Conservation (phyloP, 1,140 invertebrate genomes). For the Meloidogyne hapla region DNA sequence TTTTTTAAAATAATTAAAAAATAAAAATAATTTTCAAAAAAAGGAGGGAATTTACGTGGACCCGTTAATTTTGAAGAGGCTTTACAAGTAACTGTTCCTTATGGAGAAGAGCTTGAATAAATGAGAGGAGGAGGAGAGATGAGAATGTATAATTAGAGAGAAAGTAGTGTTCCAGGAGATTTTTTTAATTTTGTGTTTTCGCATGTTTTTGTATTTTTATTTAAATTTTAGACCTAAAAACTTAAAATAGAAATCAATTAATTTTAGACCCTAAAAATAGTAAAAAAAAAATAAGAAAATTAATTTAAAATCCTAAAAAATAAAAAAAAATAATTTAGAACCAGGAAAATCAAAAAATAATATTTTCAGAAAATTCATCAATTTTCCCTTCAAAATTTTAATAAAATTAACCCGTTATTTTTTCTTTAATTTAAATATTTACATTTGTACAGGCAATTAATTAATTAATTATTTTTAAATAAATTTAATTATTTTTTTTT, state of each 20-base stretch:
- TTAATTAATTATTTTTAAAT: not conserved
- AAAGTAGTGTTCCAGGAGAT: too few relatives aligned
- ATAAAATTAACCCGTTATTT: conserved; percentile 5
- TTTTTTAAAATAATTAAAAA: not conserved
- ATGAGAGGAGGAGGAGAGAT: not conserved
- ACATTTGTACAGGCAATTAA: not conserved
- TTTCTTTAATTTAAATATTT: not conserved
- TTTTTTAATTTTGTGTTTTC: too few relatives aligned
- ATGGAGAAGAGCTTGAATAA: not conserved
- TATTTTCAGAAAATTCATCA: too few relatives aligned
- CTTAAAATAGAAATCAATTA: too few relatives aligned
- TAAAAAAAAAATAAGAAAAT: too few relatives aligned
- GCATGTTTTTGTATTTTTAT: too few relatives aligned
- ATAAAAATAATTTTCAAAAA: not conserved
- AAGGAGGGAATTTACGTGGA: conserved; percentile 23
- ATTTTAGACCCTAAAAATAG: too few relatives aligned
- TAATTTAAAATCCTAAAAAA: too few relatives aligned
- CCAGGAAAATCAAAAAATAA: too few relatives aligned
- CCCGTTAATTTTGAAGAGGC: conserved; percentile 34
- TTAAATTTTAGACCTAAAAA: too few relatives aligned
- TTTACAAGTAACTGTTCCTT: conserved; percentile 36
- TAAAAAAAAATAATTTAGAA: too few relatives aligned
- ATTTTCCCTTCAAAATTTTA: too few relatives aligned
- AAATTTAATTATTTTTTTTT: not conserved
- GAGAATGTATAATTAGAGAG: not conserved